Conservation (phyloP, 2,888 invertebrate species). For the Cybosia mesomella region DNA sequence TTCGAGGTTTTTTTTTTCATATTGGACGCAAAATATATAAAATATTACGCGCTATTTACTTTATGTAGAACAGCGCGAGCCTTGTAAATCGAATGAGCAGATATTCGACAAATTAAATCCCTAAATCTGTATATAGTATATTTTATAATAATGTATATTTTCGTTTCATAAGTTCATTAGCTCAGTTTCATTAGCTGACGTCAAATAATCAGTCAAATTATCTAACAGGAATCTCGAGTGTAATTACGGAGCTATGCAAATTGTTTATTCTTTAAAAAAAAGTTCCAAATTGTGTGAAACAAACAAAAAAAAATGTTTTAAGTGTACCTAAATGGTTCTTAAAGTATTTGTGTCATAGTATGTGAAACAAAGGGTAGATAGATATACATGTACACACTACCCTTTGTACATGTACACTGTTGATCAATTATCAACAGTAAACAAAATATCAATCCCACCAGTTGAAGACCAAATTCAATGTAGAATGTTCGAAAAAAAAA, state of each 20-base stretch:
- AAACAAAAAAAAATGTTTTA: background rate
- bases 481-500: background rate
- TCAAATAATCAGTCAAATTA: background rate
- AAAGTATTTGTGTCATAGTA: background rate
- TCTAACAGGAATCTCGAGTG: constrained; percentile 4
- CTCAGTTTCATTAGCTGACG: no score
- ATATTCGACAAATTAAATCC: background rate
- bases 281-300: background rate
- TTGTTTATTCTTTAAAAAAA: background rate
- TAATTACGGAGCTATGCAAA: background rate
- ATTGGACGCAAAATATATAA: no score
- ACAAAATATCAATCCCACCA: background rate
- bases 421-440: background rate
- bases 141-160: background rate
- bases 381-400: background rate
- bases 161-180: background rate
- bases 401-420: background rate
- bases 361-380: background rate
- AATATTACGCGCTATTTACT: no score
- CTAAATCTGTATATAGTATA: background rate
- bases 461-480: background rate
- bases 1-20: no score
- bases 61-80: background rate
- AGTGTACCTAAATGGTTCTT: background rate
- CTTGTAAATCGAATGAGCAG: no score